These are phyloP conservation scores for Xylophagus ater DNA, from an alignment of 2,888 invertebrate genomes.

Conservation along the genomic window DNA sequence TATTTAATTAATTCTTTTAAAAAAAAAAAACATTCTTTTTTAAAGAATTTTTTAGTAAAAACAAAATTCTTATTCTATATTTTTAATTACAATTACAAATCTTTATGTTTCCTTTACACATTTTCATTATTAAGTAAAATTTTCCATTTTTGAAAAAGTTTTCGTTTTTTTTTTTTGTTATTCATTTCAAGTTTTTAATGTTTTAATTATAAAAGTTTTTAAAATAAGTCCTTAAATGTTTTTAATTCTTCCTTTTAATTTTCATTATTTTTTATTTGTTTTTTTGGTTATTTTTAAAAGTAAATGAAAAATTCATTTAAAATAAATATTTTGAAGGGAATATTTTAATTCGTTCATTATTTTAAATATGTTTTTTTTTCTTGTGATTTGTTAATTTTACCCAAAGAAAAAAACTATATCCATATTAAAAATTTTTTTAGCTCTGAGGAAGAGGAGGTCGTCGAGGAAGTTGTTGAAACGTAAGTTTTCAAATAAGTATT, in stretches of 20 bases:
- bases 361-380: constrained; percentile 12
- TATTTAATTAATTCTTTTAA: too few species aligned
- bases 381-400: constrained; percentile 10
- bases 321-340: constrained; percentile 15
- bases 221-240: too few species aligned
- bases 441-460: constrained; percentile 38
- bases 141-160: too few species aligned
- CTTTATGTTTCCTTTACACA: constrained; percentile 23
- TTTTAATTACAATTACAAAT: not conserved
- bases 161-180: too few species aligned
- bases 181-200: too few species aligned
- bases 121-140: too few species aligned
- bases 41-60: too few species aligned
- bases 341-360: constrained; percentile 10
- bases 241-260: too few species aligned
- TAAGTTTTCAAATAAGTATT: constrained; percentile 27
- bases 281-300: constrained; percentile 10
- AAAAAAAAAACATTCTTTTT: too few species aligned
- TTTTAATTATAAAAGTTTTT: too few species aligned
- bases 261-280: constrained; percentile 3
- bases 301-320: constrained; percentile 5
- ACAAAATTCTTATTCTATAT: too few species aligned
- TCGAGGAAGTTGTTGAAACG: constrained; percentile 39
- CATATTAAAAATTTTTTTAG: constrained; percentile 21
- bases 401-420: constrained; percentile 17